Evolutionary conservation across 2,797 vertebrate species (phyloP).

Genomic region (Enteromius fasciolatus): DNA sequence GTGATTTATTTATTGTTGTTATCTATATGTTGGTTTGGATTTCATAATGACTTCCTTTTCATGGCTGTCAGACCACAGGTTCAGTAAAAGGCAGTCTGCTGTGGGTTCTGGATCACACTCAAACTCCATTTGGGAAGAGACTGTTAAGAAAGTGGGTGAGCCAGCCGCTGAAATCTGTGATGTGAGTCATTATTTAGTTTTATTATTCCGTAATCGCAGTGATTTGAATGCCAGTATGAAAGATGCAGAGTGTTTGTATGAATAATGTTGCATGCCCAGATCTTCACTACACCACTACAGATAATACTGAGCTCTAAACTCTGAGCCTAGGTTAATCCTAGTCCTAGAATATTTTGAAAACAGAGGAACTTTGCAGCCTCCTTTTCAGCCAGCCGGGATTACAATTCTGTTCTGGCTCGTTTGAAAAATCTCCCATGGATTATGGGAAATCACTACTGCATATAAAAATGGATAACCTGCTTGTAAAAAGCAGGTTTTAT

Average conservation of each 20-base stretch:
- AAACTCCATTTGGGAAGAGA: conserved; percentile 88
- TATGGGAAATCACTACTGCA: conserved; percentile 72
- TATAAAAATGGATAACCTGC: conserved; percentile 76
- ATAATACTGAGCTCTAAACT: neutral
- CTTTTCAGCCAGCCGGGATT: conserved; percentile 56
- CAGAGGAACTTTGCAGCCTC: neutral
- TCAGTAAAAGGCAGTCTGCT: conserved; percentile 86
- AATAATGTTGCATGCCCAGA: neutral
- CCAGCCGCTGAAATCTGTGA: conserved; percentile 85
- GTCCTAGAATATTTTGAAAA: conserved; percentile 18
- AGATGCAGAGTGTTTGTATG: neutral
- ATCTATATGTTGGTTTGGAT: conserved; percentile 6
- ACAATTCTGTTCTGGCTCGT: conserved; percentile 46
- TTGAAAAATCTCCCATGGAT: conserved; percentile 70
- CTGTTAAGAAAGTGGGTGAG: conserved; percentile 92
- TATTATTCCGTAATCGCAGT: neutral
- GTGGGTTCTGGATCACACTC: conserved; percentile 93
- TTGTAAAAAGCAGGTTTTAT: conserved; percentile 65
- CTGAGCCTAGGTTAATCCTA: conserved; percentile 21
- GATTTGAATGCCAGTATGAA: neutral
- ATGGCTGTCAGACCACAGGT: conserved; percentile 73
- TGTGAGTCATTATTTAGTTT: conserved; percentile 73
- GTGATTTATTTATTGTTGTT: neutral
- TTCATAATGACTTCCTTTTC: conserved; percentile 31
- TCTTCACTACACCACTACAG: neutral